These are phyloP conservation scores for Muntiacus reevesi DNA, from an alignment of 2,113 vertebrate species.

Conservation along the genomic window DNA sequence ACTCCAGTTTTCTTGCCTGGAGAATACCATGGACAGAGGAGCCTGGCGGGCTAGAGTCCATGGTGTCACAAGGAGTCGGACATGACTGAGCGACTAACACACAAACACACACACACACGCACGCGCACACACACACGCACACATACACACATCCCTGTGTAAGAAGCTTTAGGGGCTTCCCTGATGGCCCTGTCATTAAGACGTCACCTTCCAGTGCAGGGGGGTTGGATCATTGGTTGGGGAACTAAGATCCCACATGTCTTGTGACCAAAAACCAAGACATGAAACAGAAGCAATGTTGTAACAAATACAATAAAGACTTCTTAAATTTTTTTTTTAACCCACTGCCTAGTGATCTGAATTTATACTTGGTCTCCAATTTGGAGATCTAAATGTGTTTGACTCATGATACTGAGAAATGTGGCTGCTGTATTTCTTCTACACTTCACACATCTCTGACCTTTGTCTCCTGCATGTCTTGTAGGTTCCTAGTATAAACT, in stretches of 20 bases:
- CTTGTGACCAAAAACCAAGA: background rate
- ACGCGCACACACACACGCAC: background rate
- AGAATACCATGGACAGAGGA: background rate
- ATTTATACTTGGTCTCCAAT: background rate
- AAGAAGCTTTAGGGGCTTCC: background rate
- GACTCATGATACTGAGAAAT: background rate
- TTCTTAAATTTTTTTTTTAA: background rate
- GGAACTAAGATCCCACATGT: background rate
- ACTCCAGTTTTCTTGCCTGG: background rate
- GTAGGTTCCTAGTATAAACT: background rate
- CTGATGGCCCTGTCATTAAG: background rate
- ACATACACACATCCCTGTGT: background rate
- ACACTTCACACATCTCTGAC: background rate
- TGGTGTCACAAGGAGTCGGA: background rate
- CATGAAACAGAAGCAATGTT: background rate
- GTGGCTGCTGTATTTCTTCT: background rate
- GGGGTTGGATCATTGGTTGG: background rate
- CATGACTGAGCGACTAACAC: background rate
- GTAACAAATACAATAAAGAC: background rate
- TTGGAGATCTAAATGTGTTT: background rate
- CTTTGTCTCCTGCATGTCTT: background rate
- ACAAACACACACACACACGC: background rate
- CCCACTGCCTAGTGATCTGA: background rate
- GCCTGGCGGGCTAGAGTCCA: background rate
- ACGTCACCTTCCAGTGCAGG: background rate